Evolutionary conservation across 2,113 vertebrate species (phyloP).

Genomic region (Syrrhaptes paradoxus): DNA sequence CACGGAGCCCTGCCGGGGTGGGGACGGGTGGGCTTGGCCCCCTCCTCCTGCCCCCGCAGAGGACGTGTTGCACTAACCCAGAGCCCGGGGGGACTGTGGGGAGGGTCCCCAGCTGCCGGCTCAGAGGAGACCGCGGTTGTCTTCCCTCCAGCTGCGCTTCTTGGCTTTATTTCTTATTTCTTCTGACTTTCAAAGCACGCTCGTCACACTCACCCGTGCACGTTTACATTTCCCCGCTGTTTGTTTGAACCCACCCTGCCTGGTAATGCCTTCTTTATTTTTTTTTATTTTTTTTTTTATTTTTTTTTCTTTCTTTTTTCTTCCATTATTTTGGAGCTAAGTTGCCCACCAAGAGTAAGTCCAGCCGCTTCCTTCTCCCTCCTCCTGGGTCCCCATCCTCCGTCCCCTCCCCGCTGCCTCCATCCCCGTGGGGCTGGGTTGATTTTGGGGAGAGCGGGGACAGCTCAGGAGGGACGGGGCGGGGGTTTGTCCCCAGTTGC

Average conservation of each 20-base stretch:
- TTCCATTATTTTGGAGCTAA: slow-evolving; percentile 71
- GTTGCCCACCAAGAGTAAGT: slow-evolving; percentile 72
- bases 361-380: neutral
- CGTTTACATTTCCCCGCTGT: neutral
- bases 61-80: neutral
- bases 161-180: neutral
- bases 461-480: neutral
- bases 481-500: neutral
- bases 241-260: neutral
- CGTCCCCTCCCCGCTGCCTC: neutral
- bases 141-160: neutral
- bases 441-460: neutral
- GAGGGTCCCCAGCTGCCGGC: neutral
- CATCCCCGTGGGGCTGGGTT: neutral
- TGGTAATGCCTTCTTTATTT: slow-evolving; percentile 56
- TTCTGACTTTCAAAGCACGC: neutral
- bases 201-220: neutral
- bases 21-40: accelerated
- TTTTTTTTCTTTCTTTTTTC: slow-evolving; percentile 36
- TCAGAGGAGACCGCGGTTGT: neutral
- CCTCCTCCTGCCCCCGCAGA: neutral
- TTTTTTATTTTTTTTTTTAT: neutral
- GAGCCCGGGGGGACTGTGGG: neutral
- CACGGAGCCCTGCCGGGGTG: neutral
- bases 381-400: neutral